phyloP scores from a whole-genome alignment of 2,797 vertebrate species.

The Lutjanus campechanus region DNA sequence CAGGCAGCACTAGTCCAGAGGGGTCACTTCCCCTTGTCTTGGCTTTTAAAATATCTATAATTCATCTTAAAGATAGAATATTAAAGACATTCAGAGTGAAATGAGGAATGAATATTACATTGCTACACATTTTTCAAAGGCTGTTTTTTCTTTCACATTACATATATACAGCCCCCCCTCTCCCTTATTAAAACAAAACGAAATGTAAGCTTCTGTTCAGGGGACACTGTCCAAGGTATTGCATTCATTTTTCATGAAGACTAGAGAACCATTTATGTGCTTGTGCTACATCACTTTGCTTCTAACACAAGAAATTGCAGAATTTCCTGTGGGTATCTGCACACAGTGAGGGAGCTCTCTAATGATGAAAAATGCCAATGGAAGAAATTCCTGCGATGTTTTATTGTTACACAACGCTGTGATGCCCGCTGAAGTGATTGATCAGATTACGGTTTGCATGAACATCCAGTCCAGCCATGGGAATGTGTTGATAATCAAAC shows the following conservation, averaged over 20 bases:
- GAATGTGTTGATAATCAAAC: conserved; percentile 42
- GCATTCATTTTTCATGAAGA: conserved; percentile 68
- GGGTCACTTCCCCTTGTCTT: conserved; percentile 48
- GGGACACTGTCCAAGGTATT: conserved; percentile 39
- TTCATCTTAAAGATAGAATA: conserved; percentile 66
- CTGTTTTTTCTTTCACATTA: conserved; percentile 33
- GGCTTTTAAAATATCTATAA: conserved; percentile 79
- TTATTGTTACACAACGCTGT: conserved; percentile 26
- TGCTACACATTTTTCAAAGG: conserved; percentile 45
- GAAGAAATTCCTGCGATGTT: conserved; percentile 21
- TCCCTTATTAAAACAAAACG: conserved; percentile 46
- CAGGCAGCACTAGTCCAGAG: conserved; percentile 11
- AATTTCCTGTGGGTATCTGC: conserved; percentile 42
- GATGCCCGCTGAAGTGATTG: conserved; percentile 29
- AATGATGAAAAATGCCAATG: conserved; percentile 60
- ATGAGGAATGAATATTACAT: conserved; percentile 74
- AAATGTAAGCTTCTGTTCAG: conserved; percentile 43
- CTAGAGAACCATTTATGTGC: conserved; percentile 37
- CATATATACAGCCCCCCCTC: conserved; percentile 28
- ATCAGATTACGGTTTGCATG: conserved; percentile 28
- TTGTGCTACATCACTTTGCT: conserved; percentile 34
- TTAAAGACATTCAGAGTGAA: conserved; percentile 54
- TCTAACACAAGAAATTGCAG: conserved; percentile 29
- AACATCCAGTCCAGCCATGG: conserved; percentile 7
- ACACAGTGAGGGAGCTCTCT: conserved; percentile 29